Conservation (phyloP, 2,888 invertebrate species). For the Neoitamus cyanurus region DNA sequence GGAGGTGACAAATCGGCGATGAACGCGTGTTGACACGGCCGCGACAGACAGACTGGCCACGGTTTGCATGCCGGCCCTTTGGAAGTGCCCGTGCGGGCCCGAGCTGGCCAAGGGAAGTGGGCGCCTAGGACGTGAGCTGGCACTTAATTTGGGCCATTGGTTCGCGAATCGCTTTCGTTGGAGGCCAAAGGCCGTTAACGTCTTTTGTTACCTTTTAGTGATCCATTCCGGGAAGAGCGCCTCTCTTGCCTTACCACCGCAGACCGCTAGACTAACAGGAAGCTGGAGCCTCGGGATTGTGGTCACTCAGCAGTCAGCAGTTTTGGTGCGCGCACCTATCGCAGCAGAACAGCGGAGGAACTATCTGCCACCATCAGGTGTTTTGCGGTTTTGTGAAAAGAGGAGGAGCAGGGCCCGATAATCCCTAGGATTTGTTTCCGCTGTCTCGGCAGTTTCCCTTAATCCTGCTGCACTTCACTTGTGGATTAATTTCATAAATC, state of each 20-base stretch:
- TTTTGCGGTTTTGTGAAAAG: not conserved
- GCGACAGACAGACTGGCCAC: conserved; percentile 4
- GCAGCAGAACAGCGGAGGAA: not conserved
- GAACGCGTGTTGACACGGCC: conserved; percentile 25
- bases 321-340: not conserved
- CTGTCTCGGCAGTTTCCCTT: conserved; percentile 18
- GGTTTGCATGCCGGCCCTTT: not conserved
- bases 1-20: conserved; percentile 37
- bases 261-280: not conserved
- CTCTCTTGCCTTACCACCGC: not conserved
- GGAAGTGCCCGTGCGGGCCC: not conserved
- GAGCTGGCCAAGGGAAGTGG: not conserved
- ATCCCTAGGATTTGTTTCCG: conserved; percentile 21
- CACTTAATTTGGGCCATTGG: conserved; percentile 10
- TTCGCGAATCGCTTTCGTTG: not conserved
- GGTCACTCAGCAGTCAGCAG: not conserved
- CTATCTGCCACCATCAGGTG: conserved; percentile 20
- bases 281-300: not conserved
- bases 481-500: conserved; percentile 34
- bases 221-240: not conserved
- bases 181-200: not conserved
- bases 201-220: conserved; percentile 17
- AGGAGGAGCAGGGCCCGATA: not conserved
- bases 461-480: conserved; percentile 39
- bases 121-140: not conserved